Conservation (phyloP, 37 sponge, comb jelly and placozoan species). For the Geodia barretti region DNA sequence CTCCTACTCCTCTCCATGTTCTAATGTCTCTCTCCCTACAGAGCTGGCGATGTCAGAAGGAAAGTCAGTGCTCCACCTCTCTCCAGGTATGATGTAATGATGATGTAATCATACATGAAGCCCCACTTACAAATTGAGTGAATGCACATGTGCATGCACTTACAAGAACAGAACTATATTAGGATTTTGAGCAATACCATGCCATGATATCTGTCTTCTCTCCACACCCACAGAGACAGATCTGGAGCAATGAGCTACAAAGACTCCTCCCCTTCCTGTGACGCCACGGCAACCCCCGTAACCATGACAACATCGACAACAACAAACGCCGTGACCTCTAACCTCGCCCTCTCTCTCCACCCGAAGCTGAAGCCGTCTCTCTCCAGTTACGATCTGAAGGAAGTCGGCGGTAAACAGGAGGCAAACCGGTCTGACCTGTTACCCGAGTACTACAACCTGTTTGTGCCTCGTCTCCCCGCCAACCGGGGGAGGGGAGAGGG, state of each 20-base stretch:
- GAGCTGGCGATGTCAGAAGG: not conserved
- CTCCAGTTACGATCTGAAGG: constrained; percentile 17
- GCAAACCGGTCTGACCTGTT: not conserved
- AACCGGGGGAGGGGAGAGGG: not conserved
- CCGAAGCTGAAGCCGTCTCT: constrained; percentile 2
- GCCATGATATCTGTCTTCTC: not conserved
- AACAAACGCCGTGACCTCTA: not conserved
- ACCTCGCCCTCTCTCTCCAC: not conserved
- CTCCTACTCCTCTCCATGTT: too few species aligned
- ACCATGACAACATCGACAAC: not conserved
- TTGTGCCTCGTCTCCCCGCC: constrained; percentile 30
- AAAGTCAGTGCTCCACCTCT: not conserved
- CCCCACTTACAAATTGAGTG: too few species aligned
- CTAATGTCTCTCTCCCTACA: not conserved
- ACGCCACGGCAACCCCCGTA: not conserved
- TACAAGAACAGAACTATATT: too few species aligned
- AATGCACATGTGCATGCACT: too few species aligned
- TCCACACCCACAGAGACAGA: not conserved
- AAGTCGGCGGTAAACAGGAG: not conserved
- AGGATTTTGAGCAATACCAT: too few species aligned
- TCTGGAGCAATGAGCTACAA: not conserved
- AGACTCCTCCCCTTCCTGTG: too few species aligned
- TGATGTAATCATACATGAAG: not conserved
- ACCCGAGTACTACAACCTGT: constrained; percentile 35
- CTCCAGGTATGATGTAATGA: not conserved